A percentile compares a stretch with the other conserved stretches of the same genome.
Evolutionary conservation across 2,888 invertebrate genomes (phyloP).

Genomic region (Dynastes maya): DNA sequence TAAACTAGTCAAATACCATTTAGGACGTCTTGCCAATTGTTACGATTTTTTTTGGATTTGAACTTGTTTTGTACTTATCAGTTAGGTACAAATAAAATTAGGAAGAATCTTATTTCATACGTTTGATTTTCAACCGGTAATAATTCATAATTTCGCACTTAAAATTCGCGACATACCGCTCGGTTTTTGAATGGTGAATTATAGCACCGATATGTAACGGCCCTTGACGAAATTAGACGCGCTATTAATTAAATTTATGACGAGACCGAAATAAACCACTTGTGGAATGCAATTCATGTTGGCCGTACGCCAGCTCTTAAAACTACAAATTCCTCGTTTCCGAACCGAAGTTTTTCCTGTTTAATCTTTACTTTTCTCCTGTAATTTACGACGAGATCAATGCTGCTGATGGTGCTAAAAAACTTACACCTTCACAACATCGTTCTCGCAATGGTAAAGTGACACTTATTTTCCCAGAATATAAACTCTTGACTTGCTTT

Average conservation of each 20-base stretch:
- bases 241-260: constrained; percentile 53
- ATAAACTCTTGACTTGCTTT: background rate
- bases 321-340: constrained; percentile 29
- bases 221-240: constrained; percentile 52
- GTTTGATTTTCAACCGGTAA: too few species aligned
- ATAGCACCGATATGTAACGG: constrained; percentile 52
- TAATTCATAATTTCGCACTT: background rate
- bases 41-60: too few species aligned
- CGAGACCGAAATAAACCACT: constrained; percentile 51
- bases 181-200: constrained; percentile 38
- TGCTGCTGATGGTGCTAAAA: background rate
- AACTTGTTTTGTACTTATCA: too few species aligned
- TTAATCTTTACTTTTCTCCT: background rate
- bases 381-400: background rate
- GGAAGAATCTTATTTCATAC: too few species aligned
- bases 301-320: constrained; percentile 30
- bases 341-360: constrained; percentile 12
- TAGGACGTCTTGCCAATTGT: too few species aligned
- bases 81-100: too few species aligned
- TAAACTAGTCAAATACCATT: too few species aligned
- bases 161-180: constrained; percentile 38
- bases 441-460: background rate
- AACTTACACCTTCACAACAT: background rate
- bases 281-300: constrained; percentile 49
- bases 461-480: constrained; percentile 12